Evolutionary conservation across 2,797 vertebrate genomes (phyloP).

Genomic region (Ctenosaura bakeri): DNA sequence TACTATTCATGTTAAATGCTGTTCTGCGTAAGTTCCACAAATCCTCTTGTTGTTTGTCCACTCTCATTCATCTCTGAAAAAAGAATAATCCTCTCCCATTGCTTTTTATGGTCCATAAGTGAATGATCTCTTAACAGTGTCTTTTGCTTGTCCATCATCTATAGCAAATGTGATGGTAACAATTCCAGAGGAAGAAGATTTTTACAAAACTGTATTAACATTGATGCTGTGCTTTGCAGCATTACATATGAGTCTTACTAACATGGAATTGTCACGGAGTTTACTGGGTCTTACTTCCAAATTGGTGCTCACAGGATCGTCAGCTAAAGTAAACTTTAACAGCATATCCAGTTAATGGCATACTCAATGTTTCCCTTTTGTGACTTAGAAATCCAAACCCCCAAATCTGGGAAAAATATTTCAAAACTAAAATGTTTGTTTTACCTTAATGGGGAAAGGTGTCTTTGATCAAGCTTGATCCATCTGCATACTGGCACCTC

Average conservation of each 20-base stretch:
- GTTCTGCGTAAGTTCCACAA: no score
- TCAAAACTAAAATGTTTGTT: not conserved
- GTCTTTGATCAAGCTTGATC: not conserved
- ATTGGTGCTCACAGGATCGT: no score
- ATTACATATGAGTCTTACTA: not conserved
- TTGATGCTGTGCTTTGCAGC: not conserved
- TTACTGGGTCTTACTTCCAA: not conserved
- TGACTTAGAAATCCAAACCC: not conserved
- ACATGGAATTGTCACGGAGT: no score
- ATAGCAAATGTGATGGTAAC: no score
- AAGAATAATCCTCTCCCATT: no score
- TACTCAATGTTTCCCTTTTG: not conserved
- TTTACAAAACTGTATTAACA: not conserved
- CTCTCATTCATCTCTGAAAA: no score
- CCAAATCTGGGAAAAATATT: not conserved
- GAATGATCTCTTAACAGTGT: no score
- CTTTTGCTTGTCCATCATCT: no score
- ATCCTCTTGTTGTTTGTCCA: no score
- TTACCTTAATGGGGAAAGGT: not conserved
- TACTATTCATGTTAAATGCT: no score
- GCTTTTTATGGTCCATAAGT: no score
- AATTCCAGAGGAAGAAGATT: not conserved
- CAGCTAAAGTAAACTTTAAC: not conserved
- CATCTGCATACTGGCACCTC: not conserved
- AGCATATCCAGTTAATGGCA: not conserved